Percentiles rank a stretch among this genome's conserved stretches.
Conservation (phyloP, 2,888 invertebrate genomes). For the Kryphioiulus occultus region DNA sequence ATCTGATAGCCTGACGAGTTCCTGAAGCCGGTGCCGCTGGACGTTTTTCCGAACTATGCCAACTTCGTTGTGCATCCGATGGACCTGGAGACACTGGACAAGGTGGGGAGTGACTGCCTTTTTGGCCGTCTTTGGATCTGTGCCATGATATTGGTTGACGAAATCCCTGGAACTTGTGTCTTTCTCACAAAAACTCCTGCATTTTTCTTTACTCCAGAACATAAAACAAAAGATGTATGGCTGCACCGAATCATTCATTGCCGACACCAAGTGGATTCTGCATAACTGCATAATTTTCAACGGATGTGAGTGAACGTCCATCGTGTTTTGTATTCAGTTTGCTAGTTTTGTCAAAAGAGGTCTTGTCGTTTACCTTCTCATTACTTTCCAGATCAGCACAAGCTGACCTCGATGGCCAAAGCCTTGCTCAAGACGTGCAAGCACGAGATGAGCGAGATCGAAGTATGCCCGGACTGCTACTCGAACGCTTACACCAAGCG, state of each 20-base stretch:
- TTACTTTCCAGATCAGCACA: slow-evolving; percentile 67
- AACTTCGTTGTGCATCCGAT: slow-evolving; percentile 88
- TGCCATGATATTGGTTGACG: not conserved
- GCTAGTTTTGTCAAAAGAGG: too few relatives aligned
- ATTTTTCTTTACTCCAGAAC: slow-evolving; percentile 66
- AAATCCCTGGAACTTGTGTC: not conserved
- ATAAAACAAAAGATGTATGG: slow-evolving; percentile 79
- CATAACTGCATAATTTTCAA: slow-evolving; percentile 93
- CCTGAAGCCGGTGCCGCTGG: slow-evolving; percentile 75
- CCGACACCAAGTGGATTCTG: slow-evolving; percentile 91
- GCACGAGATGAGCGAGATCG: slow-evolving; percentile 89
- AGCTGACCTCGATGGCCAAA: slow-evolving; percentile 78
- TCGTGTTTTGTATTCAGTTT: not conserved
- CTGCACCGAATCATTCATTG: slow-evolving; percentile 86
- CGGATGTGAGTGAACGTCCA: slow-evolving; percentile 72
- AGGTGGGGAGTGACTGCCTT: slow-evolving; percentile 49
- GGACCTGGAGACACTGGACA: slow-evolving; percentile 77
- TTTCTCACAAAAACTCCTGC: too few relatives aligned
- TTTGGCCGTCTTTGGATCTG: not conserved
- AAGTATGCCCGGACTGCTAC: slow-evolving; percentile 93
- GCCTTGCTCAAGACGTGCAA: slow-evolving; percentile 82
- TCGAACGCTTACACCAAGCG: slow-evolving; percentile 80
- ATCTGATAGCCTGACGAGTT: slow-evolving; percentile 71
- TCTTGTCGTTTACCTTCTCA: slow-evolving; percentile 65
- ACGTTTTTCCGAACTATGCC: slow-evolving; percentile 76